Percentiles rank a stretch among this genome's conserved stretches.
These are phyloP conservation scores for Drosophila leonis DNA, from an alignment of 2,888 invertebrate species.

Conservation along the genomic window DNA sequence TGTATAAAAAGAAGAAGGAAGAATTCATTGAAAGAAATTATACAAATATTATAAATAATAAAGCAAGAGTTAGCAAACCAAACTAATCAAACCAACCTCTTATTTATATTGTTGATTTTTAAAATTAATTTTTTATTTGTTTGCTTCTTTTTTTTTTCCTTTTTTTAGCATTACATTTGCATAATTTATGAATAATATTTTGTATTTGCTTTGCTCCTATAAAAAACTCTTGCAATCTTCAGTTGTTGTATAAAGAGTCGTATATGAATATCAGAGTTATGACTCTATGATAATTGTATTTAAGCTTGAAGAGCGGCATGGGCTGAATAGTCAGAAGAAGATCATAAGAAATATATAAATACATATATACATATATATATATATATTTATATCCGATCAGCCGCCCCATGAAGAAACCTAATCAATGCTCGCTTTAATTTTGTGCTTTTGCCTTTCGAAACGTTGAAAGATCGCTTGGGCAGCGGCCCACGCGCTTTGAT, in stretches of 20 bases:
- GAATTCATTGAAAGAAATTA: too few relatives aligned
- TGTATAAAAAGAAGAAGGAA: too few relatives aligned
- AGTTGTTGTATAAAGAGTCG: background rate
- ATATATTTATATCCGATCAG: constrained; percentile 11
- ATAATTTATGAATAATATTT: constrained; percentile 57
- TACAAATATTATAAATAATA: too few relatives aligned
- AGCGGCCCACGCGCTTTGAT: constrained; percentile 27
- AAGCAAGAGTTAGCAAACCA: background rate
- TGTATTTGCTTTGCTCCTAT: constrained; percentile 25
- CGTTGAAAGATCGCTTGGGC: constrained; percentile 10
- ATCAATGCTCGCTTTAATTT: constrained; percentile 30
- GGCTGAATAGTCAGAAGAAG: constrained; percentile 7
- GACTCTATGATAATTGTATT: constrained; percentile 6
- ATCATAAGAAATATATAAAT: constrained; percentile 11
- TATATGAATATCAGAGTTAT: background rate
- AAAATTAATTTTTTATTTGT: constrained; percentile 10
- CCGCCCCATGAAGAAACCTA: constrained; percentile 26
- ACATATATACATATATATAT: constrained; percentile 14
- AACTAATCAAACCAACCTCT: constrained; percentile 12
- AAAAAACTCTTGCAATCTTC: constrained; percentile 17
- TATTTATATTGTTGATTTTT: background rate
- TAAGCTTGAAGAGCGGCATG: constrained; percentile 28
- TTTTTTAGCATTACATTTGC: constrained; percentile 51
- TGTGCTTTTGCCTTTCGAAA: constrained; percentile 26
- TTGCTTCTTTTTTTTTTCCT: constrained; percentile 26